Base-by-base conservation (phyloP, 2,113 vertebrate species). In the Triplophysa dalaica region DNA sequence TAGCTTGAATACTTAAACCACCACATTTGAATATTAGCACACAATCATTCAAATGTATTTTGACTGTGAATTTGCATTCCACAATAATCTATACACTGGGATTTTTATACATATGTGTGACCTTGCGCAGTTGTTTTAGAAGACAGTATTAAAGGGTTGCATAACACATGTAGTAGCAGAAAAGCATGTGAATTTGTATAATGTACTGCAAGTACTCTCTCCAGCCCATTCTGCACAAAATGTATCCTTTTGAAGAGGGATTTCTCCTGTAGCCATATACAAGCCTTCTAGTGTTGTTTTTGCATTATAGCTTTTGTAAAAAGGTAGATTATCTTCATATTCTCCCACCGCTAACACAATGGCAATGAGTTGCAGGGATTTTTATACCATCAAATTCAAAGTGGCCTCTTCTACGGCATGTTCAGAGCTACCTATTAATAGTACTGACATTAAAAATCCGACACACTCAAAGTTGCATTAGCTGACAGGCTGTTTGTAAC, bases 391-490 rank as follows among this genome's bases (percentile, higher is more conserved):
- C 62, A 65, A 3, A 65, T 77, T 65, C 75, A 65, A 77, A 77
- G 75, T 77, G 75, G 62, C 43, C 60, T 65, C 62, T 77, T 77
- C 75, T 65, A 26, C 33, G 33, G 33, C 33, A 38, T 77, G 75
- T 65, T 75, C 22, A 63, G 60, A 63, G 60, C 60, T 58, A 63
- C 26, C 75, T 77, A 77, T 77, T 77, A 77, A 77, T 77, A 77
- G 75, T 54, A 33, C 75, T 65, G 45, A 65, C 62, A 66, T 77
- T 75, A 77, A 65, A 77, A 38, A 64, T 77, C 26, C 66, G 75
- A 54, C 75, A 77, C 75, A 77, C 75, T 77, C 75, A 65, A 65
- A 77, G 24, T 64, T 76, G 45, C 74, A 65, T 76, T 77, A 77
- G 61, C 62, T 77, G 24, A 77, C 45, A 43, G 73, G 17, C 43